These are phyloP conservation scores for Globia sparganii DNA, from an alignment of 2,888 invertebrate genomes.

Conservation along the genomic window DNA sequence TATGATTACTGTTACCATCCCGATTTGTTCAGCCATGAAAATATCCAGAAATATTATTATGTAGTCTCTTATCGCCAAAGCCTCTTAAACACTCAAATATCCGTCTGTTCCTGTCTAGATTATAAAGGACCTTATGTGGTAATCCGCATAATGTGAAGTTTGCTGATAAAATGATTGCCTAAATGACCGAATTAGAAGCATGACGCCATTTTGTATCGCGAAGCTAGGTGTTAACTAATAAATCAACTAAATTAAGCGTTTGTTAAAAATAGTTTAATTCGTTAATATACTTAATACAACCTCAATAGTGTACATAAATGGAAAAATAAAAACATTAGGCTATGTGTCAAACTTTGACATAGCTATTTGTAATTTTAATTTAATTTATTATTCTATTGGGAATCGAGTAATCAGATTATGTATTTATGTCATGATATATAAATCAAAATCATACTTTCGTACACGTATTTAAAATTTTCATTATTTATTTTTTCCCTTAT, in stretches of 20 bases:
- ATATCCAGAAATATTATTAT: neutral
- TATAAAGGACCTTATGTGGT: conserved; percentile 5
- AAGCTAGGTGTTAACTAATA: conserved; percentile 18
- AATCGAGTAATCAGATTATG: conserved; percentile 31
- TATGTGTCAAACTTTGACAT: conserved; percentile 39
- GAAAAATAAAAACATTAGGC: neutral
- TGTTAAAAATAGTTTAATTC: neutral
- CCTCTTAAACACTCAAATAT: conserved; percentile 1
- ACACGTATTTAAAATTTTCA: conserved; percentile 36
- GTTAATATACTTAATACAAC: neutral
- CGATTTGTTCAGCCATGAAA: neutral
- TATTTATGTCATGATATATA: conserved; percentile 45
- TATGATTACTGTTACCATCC: neutral
- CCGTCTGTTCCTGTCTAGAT: conserved; percentile 6
- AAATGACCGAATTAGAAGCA: conserved; percentile 39
- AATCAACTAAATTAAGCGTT: conserved; percentile 29
- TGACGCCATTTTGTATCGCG: conserved; percentile 46
- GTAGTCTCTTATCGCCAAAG: neutral
- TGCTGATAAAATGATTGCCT: conserved; percentile 29
- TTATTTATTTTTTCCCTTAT: conserved; percentile 14
- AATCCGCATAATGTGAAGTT: conserved; percentile 13
- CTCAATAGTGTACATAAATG: conserved; percentile 7
- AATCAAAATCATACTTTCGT: conserved; percentile 49
- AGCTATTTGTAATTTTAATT: conserved; percentile 14
- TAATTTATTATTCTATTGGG: conserved; percentile 28